A percentile compares a stretch with the other conserved stretches of the same genome.
Conservation (phyloP, 2,113 vertebrate species). For the Gracilinanus agilis region DNA sequence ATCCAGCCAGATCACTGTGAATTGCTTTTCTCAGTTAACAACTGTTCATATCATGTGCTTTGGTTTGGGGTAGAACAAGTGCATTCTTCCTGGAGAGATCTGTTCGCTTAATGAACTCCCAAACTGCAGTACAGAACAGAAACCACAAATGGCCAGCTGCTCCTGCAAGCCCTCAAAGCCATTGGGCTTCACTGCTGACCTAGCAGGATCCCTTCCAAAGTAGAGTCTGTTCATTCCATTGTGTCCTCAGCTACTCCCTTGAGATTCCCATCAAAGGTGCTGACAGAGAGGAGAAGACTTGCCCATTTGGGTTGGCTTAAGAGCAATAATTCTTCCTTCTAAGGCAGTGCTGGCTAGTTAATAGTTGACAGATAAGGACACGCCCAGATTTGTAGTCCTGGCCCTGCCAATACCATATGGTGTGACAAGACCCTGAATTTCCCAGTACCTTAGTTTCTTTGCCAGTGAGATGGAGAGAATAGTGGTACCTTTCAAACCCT, state of each 20-base stretch:
- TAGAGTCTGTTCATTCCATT: neutral
- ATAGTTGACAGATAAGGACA: slow-evolving; percentile 6
- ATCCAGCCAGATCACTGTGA: neutral
- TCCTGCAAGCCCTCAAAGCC: neutral
- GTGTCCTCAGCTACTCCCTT: neutral
- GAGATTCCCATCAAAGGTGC: slow-evolving; percentile 8
- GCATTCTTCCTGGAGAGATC: neutral
- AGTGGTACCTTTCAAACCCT: neutral
- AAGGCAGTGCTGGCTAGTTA: neutral
- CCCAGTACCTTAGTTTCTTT: neutral
- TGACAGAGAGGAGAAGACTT: neutral
- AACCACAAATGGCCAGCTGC: neutral
- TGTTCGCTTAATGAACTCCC: slow-evolving; percentile 21
- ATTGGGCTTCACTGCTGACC: neutral
- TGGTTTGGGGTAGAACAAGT: slow-evolving; percentile 14
- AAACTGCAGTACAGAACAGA: slow-evolving; percentile 11
- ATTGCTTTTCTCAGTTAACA: neutral
- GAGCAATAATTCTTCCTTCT: neutral
- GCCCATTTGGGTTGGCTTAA: neutral
- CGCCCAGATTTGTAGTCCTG: neutral
- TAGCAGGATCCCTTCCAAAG: neutral
- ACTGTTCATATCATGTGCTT: neutral
- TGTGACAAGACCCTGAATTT: neutral
- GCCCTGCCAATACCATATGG: neutral
- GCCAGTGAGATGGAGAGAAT: neutral